Evolutionary conservation across 2,888 invertebrate genomes (phyloP), one percentile per base, ranked within the genome.

Genomic region (Blera fallax): DNA sequence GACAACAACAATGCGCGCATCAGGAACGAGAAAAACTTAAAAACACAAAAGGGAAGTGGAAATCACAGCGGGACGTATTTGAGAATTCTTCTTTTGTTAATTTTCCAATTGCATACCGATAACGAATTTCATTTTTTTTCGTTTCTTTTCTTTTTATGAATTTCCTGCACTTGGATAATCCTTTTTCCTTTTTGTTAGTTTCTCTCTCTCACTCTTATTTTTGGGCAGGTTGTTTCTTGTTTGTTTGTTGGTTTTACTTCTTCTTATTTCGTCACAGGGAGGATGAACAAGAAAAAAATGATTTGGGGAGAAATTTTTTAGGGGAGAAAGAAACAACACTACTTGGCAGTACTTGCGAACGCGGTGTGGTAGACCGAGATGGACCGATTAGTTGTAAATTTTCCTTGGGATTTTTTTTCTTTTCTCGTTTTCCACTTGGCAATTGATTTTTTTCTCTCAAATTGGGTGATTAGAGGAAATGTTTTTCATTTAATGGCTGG

Each of bases 141-240:
- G 48, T 24, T 50, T 45, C n/a, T 29, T 10, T 56, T 60, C 16
- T 34, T 48, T 50, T 58, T 29, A 7, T 29, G 8, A 29, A 78
- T 29, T 82, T 69, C 64, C 56, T 76, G 76, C 69, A 72, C 69
- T 85, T 76, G 70, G 65, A 56, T 76, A 80, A 76, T 81, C 81
- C 76, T 80, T 80, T 80, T 69, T 69, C 14, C 10, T 80, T 80
- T 80, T 69, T 69, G 18, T 8, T 16, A 34, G 48, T 40, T 58
- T 60, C 24, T 72, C 67, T 67, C 64, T 58, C 62, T 81, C 76
- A 72, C 81, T 76, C 70, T 67, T 40, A 56, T 65, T 54, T 45
- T 40, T 34, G 80, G 45, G 70, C 85, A 85, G 85, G 85, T 85
- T 85, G 85, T 81, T 76, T 81, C 81, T 85, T 85, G 72, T 81